A percentile compares a stretch with the other conserved stretches of the same genome.
phyloP scores from a whole-genome alignment of 2,797 vertebrate genomes.

The Cossypha niveicapilla region DNA sequence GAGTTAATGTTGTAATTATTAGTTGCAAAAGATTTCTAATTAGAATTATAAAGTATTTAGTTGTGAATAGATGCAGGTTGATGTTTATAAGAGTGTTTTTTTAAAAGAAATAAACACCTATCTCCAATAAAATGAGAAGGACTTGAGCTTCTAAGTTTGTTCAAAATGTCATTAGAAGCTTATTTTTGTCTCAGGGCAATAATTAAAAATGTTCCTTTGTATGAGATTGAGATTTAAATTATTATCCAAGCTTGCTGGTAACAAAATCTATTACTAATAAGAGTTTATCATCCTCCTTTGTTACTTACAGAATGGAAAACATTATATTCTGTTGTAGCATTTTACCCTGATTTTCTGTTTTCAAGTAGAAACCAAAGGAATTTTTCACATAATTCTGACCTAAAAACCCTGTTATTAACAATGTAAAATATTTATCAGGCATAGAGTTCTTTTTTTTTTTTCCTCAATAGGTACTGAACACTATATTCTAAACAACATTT shows the following conservation, averaged over 20 bases:
- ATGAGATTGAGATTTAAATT: neutral
- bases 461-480: neutral
- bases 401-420: neutral
- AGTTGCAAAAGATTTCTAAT: constrained; percentile 31
- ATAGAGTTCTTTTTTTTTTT: neutral
- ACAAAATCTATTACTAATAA: neutral
- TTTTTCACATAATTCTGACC: neutral
- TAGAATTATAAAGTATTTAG: constrained; percentile 15
- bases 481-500: neutral
- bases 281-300: neutral
- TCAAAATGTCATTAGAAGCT: neutral
- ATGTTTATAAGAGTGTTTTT: neutral
- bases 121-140: neutral
- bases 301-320: neutral
- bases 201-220: neutral
- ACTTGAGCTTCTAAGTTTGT: neutral
- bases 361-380: neutral
- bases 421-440: neutral
- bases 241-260: neutral
- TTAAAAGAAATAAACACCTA: neutral
- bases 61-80: neutral
- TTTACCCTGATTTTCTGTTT: neutral
- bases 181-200: neutral
- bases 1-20: constrained; percentile 45
- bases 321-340: neutral